Base-by-base conservation (phyloP, 2,113 vertebrate species). In the Meles meles region DNA sequence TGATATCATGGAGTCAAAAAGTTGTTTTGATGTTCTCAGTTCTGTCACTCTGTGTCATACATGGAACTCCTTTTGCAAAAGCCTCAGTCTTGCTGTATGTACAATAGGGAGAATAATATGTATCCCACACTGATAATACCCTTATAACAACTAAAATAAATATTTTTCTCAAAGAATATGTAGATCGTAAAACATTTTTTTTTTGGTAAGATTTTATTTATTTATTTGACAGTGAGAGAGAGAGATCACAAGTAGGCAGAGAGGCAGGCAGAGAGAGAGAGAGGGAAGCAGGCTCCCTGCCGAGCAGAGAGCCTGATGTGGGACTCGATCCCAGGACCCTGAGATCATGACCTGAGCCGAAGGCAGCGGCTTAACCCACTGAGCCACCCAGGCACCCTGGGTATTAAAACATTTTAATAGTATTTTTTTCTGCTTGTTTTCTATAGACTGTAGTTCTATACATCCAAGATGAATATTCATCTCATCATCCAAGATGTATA, bases 341-440 rank as follows among this genome's bases (percentile, higher is more conserved):
- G n/a, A n/a, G n/a, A n/a, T n/a, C n/a, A n/a, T n/a, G n/a, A n/a
- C n/a, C n/a, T n/a, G n/a, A n/a, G n/a, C n/a, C n/a, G n/a, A n/a
- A n/a, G n/a, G n/a, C n/a, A n/a, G n/a, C n/a, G n/a, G n/a, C n/a
- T n/a, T n/a, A n/a, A n/a, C n/a, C n/a, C n/a, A n/a, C n/a, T n/a
- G n/a, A n/a, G n/a, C n/a, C n/a, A n/a, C n/a, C n/a, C n/a, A n/a
- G n/a, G n/a, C n/a, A n/a, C n/a, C n/a, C n/a, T n/a, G n/a, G n/a
- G n/a, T n/a, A n/a, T n/a, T 59, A 80, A 88, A 79, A 59, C 2
- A 79, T 84, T 83, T 82, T 25, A 55, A 17, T 55, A 29, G 3
- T 74, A 89, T 25, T 71, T 88, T 74, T 25, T 25, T 49, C 79
- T 61, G 0, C 31, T 47, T 91, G 5, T 13, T 97, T 94, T 71